A percentile compares a stretch with the other conserved stretches of the same genome.
These are phyloP conservation scores for Tautogolabrus adspersus DNA, from an alignment of 2,113 vertebrate species.

Conservation along the genomic window DNA sequence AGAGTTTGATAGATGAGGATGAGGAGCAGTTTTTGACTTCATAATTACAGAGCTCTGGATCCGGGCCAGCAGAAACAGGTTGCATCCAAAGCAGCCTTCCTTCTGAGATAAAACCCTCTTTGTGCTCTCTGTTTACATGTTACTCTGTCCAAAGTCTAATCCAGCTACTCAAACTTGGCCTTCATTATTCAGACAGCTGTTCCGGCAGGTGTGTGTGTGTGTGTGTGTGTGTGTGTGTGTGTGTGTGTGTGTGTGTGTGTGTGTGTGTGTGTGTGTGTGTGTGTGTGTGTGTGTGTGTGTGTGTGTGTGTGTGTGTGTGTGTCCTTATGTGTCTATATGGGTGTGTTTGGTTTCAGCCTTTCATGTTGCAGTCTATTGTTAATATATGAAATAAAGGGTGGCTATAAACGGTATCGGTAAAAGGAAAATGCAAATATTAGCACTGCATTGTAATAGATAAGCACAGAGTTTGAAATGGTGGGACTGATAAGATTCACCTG, in stretches of 20 bases:
- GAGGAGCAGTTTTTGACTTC: neutral
- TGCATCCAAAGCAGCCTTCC: conserved; percentile 17
- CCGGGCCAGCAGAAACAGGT: conserved; percentile 28
- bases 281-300: no score
- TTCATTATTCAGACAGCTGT: conserved; percentile 28
- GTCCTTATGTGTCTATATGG: neutral
- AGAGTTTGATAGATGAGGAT: neutral
- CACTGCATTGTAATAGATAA: neutral
- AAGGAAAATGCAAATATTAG: neutral
- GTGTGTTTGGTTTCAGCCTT: neutral
- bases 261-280: no score
- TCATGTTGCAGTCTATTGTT: conserved; percentile 3
- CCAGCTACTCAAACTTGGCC: conserved; percentile 27
- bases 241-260: neutral
- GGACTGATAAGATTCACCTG: neutral
- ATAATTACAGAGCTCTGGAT: conserved; percentile 20
- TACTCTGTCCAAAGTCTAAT: conserved; percentile 38
- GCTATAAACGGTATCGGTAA: no score
- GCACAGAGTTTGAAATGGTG: neutral
- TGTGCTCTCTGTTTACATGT: conserved; percentile 59
- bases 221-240: no score
- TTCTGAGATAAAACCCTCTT: conserved; percentile 49
- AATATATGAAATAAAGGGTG: neutral
- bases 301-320: no score
- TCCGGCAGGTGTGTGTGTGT: conserved; percentile 37